These are phyloP conservation scores for Dicerorhinus sumatrensis DNA, from an alignment of 2,113 vertebrate genomes.

Conservation along the genomic window DNA sequence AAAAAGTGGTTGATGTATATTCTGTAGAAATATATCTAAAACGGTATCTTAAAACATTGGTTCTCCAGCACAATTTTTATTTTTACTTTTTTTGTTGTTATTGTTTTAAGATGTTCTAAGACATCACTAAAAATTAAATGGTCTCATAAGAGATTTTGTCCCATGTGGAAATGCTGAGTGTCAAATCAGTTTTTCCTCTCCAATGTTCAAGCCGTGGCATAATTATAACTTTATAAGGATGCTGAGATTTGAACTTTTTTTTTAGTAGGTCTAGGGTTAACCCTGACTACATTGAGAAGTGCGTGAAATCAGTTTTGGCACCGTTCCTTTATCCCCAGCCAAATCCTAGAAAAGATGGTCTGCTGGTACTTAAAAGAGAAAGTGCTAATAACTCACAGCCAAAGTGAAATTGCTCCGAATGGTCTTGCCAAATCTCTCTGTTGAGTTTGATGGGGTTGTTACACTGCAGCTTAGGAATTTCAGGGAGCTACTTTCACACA, in stretches of 20 bases:
- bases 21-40: background rate
- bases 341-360: conserved; percentile 65
- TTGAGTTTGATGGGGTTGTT: background rate
- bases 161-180: background rate
- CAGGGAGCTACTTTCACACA: background rate
- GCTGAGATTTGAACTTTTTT: conserved; percentile 24
- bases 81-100: background rate
- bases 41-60: background rate
- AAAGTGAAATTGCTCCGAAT: conserved; percentile 58
- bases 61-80: background rate
- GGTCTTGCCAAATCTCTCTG: conserved; percentile 43
- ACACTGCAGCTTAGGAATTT: background rate
- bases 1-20: background rate
- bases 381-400: conserved; percentile 70
- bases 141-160: background rate
- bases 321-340: conserved; percentile 3
- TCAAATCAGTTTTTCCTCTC: background rate
- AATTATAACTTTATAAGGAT: conserved; percentile 36
- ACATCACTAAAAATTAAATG: conserved; percentile 25
- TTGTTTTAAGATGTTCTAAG: conserved; percentile 51
- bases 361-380: conserved; percentile 55
- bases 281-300: background rate
- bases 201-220: background rate
- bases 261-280: conserved; percentile 1
- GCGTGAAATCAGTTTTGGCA: conserved; percentile 53